A percentile compares a stretch with the other conserved stretches of the same genome.
Conservation (phyloP, 2,797 vertebrate species). For the Spinus olivaceus region DNA sequence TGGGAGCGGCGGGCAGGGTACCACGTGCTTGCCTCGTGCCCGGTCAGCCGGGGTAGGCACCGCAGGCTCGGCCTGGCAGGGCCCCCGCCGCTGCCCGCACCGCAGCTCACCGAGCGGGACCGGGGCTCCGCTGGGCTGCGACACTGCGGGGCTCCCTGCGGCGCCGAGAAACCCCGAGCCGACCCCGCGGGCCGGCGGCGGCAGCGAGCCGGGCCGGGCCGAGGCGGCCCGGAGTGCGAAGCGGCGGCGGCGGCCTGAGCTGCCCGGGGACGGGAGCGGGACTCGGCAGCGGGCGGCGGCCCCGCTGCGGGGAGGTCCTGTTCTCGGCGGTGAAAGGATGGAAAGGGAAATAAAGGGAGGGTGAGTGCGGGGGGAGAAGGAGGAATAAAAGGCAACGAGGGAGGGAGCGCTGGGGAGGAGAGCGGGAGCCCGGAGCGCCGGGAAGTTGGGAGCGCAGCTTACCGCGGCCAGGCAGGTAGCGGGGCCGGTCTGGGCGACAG, state of each 20-base stretch:
- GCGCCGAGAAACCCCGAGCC: background rate
- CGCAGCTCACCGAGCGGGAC: background rate
- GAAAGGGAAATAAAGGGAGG: background rate
- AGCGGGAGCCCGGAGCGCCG: background rate
- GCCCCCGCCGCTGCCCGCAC: background rate
- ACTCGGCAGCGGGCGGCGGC: background rate
- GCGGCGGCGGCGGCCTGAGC: background rate
- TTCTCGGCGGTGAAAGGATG: background rate
- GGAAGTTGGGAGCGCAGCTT: constrained; percentile 36
- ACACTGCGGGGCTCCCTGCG: background rate
- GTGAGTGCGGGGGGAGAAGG: background rate
- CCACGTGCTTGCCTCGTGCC: background rate
- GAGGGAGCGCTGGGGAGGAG: background rate
- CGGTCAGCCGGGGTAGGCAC: background rate
- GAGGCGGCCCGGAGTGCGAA: background rate
- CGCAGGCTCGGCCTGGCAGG: background rate
- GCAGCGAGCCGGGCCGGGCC: background rate
- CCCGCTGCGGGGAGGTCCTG: background rate
- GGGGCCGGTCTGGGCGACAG: background rate
- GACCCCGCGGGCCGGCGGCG: background rate
- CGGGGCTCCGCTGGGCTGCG: background rate
- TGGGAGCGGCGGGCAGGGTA: background rate
- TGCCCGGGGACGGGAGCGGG: background rate
- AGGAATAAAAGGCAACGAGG: background rate
- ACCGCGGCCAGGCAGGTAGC: constrained; percentile 35